Conservation (phyloP, 1,140 invertebrate genomes). For the Luehdorfia chinensis region DNA sequence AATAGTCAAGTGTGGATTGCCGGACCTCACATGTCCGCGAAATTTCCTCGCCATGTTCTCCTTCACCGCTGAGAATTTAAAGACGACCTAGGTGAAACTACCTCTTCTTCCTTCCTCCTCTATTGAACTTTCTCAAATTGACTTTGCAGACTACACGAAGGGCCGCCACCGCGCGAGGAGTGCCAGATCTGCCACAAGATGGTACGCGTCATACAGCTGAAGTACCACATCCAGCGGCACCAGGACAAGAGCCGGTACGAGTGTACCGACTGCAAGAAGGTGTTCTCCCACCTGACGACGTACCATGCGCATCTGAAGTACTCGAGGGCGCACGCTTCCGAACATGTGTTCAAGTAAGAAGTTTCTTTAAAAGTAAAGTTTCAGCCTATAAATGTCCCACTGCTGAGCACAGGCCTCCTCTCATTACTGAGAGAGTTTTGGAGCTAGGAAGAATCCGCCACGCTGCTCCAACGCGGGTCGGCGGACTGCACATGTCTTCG, state of each 20-base stretch:
- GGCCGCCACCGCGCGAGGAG: conserved; percentile 44
- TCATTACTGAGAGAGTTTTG: too few relatives aligned
- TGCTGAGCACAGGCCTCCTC: background rate
- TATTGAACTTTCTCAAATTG: background rate
- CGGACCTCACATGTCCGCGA: too few relatives aligned
- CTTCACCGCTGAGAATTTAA: too few relatives aligned
- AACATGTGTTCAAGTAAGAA: conserved; percentile 56
- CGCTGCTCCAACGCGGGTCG: too few relatives aligned
- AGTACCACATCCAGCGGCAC: conserved; percentile 57
- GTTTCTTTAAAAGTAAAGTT: too few relatives aligned
- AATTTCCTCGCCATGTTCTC: too few relatives aligned
- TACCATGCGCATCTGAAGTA: conserved; percentile 62
- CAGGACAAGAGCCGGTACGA: conserved; percentile 41
- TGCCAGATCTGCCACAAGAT: conserved; percentile 60
- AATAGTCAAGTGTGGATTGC: too few relatives aligned
- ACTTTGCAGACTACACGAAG: conserved; percentile 46
- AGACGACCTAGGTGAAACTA: too few relatives aligned
- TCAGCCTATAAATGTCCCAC: too few relatives aligned
- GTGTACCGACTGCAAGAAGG: conserved; percentile 52
- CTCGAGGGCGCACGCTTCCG: conserved; percentile 49
- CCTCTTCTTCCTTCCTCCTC: too few relatives aligned
- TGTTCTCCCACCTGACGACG: conserved; percentile 52
- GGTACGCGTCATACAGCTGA: conserved; percentile 53
- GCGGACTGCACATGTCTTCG: too few relatives aligned
- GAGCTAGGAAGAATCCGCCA: too few relatives aligned